Evolutionary conservation across 2,113 vertebrate genomes (phyloP).

Genomic region (Hydropotes inermis): DNA sequence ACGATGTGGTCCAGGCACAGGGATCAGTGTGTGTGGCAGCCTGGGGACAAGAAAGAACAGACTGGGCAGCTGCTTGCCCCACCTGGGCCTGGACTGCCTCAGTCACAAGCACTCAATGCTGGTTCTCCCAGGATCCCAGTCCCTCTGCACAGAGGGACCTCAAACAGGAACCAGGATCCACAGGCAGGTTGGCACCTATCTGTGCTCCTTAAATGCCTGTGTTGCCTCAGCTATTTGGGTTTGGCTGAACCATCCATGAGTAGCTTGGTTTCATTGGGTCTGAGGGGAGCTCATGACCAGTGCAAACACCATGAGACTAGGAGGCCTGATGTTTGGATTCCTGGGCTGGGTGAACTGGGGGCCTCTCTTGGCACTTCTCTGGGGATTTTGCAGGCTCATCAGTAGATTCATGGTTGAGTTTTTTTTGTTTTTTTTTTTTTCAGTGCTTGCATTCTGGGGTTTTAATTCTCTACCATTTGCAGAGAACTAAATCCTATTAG

Average conservation of each 20-base stretch:
- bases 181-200: fast-evolving
- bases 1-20: background rate
- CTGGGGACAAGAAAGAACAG: background rate
- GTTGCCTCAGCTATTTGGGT: background rate
- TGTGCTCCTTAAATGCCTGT: background rate
- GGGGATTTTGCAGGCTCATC: background rate
- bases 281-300: background rate
- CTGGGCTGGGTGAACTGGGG: background rate
- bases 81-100: background rate
- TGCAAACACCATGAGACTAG: no score
- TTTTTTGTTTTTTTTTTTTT: background rate
- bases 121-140: background rate
- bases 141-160: background rate
- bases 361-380: background rate
- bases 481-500: background rate
- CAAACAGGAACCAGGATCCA: background rate
- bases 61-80: background rate
- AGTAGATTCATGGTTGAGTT: background rate
- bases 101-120: background rate
- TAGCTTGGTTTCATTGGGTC: background rate
- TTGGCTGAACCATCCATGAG: background rate
- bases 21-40: background rate
- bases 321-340: background rate
- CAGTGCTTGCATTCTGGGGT: background rate
- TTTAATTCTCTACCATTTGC: background rate